phyloP scores from a whole-genome alignment of 2,797 vertebrate genomes.

The Pristis pectinata region DNA sequence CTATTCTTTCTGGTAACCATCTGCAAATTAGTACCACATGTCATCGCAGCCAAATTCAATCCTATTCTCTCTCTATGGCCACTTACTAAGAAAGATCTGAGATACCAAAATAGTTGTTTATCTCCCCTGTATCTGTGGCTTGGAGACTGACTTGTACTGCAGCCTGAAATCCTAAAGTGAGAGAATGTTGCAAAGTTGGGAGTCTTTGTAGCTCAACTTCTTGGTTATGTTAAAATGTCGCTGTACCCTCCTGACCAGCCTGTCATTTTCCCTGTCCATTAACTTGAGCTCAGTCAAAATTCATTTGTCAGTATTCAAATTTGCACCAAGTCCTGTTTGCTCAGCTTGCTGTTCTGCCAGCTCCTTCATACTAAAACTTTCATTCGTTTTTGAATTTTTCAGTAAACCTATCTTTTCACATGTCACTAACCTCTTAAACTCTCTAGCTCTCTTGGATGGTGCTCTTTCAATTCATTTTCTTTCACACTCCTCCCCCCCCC shows the following conservation, averaged over 20 bases:
- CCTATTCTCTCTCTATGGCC: not conserved
- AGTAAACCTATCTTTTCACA: no score
- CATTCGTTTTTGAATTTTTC: no score
- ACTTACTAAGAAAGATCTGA: not conserved
- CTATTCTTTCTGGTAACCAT: not conserved
- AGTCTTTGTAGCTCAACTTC: no score
- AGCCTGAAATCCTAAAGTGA: not conserved
- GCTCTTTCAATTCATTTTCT: not conserved
- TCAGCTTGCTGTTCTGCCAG: no score
- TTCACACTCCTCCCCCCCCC: no score
- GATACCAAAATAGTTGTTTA: not conserved
- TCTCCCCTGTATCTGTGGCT: not conserved
- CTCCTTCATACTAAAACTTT: no score
- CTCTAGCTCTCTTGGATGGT: not conserved
- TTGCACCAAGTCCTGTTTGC: no score
- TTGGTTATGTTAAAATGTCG: no score
- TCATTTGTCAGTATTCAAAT: not conserved
- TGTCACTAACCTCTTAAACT: not conserved
- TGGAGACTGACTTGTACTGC: not conserved
- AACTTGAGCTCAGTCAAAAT: not conserved
- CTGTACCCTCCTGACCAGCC: not conserved
- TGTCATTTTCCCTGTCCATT: not conserved
- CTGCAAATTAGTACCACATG: not conserved
- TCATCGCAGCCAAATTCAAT: not conserved
- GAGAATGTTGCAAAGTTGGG: not conserved